These are phyloP conservation scores for Callipepla californica DNA, from an alignment of 2,113 vertebrate species.

Conservation along the genomic window DNA sequence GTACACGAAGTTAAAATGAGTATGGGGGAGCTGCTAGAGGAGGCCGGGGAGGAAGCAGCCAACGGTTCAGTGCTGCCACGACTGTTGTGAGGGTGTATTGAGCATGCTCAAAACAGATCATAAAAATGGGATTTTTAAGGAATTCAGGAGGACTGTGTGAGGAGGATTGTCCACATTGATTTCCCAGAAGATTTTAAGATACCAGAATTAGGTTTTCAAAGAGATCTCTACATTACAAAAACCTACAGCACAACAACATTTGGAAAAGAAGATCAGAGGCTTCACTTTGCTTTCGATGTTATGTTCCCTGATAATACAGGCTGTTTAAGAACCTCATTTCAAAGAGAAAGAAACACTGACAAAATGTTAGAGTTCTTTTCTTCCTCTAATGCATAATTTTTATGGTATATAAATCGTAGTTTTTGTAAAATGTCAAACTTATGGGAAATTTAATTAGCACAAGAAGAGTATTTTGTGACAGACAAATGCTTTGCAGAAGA, in stretches of 20 bases:
- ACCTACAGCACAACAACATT: background rate
- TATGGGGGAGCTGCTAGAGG: background rate
- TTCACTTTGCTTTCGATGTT: background rate
- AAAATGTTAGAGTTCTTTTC: background rate
- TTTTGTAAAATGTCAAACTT: background rate
- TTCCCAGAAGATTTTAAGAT: background rate
- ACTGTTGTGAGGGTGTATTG: background rate
- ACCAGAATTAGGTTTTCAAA: background rate
- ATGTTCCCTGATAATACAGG: background rate
- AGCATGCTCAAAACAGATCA: background rate
- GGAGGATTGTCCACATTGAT: background rate
- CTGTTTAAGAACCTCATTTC: background rate
- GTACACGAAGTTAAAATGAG: constrained; percentile 17
- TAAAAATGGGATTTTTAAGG: background rate
- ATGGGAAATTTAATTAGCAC: background rate
- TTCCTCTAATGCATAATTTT: background rate
- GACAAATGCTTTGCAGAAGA: background rate
- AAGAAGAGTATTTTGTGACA: background rate
- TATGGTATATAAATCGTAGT: background rate
- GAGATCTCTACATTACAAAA: background rate
- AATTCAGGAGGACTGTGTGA: background rate
- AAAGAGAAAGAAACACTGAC: background rate
- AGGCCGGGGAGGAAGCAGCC: background rate
- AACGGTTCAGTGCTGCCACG: background rate
- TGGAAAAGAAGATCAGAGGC: background rate